Evolutionary conservation across 2,888 invertebrate genomes (phyloP).

Genomic region (Erpobdella octoculata): DNA sequence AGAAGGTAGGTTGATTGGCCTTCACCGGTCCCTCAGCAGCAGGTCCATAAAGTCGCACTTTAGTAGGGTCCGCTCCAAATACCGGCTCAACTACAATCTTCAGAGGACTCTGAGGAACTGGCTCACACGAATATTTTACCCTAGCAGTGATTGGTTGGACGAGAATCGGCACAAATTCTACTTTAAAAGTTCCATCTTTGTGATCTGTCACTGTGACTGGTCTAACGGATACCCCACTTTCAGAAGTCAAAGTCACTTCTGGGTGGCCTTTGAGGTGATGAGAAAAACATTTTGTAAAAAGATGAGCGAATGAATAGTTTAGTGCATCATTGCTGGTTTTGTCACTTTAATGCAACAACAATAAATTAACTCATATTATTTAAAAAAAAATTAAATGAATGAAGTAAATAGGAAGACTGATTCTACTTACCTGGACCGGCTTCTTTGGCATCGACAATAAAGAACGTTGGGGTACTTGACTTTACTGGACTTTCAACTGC

Average conservation of each 20-base stretch:
- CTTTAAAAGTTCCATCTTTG: constrained; percentile 68
- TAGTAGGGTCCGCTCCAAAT: constrained; percentile 68
- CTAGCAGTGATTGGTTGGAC: constrained; percentile 68
- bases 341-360: too few species aligned
- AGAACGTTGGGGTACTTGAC: constrained; percentile 67
- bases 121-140: constrained; percentile 71
- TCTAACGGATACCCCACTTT: constrained; percentile 68
- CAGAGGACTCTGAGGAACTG: constrained; percentile 73
- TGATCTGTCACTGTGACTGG: constrained; percentile 68
- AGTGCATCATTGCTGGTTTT: too few species aligned
- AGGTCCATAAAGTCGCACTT: constrained; percentile 74
- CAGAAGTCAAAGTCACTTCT: constrained; percentile 61
- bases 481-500: constrained; percentile 60
- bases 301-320: too few species aligned
- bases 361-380: too few species aligned
- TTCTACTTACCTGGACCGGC: constrained; percentile 62
- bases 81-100: constrained; percentile 62
- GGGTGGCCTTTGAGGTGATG: constrained; percentile 70
- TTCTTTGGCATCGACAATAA: constrained; percentile 72
- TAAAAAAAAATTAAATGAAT: too few species aligned
- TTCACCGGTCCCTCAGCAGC: constrained; percentile 73
- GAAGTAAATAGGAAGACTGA: too few species aligned
- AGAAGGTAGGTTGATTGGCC: constrained; percentile 68
- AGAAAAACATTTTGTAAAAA: too few species aligned
- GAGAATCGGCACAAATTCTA: constrained; percentile 63